Evolutionary conservation across 2,888 invertebrate genomes (phyloP), one percentile per base, ranked within the genome.

Genomic region (Diadegma fenestrale): DNA sequence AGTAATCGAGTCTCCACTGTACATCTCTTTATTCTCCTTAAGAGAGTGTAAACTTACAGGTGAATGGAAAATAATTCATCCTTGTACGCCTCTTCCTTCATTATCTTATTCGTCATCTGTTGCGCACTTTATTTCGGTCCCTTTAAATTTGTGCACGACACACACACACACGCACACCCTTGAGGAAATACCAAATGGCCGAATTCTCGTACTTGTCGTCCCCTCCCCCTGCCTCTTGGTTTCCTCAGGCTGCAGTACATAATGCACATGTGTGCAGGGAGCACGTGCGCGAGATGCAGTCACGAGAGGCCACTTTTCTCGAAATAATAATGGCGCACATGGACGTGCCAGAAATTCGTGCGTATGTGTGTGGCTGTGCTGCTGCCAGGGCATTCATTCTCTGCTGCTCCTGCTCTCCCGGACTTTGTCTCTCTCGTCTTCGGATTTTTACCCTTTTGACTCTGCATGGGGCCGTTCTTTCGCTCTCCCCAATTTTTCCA

Each of bases 271-370:
- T 78, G 58, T 77, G 43, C 61, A 79, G 61, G 76, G 79, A 80
- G 82, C 85, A 85, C 85, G 85, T 85, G 85, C 85, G 63, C 76
- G 66, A 73, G 71, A 64, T 79, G 75, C 75, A 82, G 82, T 85
- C 85, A 85, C 85, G 85, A 85, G 82, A 86, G 76, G 82, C 80
- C 80, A 85, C 82, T 86, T 86, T 86, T 86, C 86, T 83, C 82
- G 58, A 86, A 86, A 86, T 83, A 86, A 86, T 86, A 86, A 86
- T 83, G 86, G 77, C 82, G 68, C 41, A 64, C 80, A 85, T 37
- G 37, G 80, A 80, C 76, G 80, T 72, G 82, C 81, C 73, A 77
- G 51, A 43, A 43, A 45, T 51, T 58, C 48, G 45, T 63, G 22
- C 37, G 61, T 37, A 37, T 17, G 58, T 37, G 45, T n/a, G n/a